Percentiles rank a stretch among this genome's conserved stretches.
Conservation (phyloP, 2,797 vertebrate species). For the Microchirus variegatus region DNA sequence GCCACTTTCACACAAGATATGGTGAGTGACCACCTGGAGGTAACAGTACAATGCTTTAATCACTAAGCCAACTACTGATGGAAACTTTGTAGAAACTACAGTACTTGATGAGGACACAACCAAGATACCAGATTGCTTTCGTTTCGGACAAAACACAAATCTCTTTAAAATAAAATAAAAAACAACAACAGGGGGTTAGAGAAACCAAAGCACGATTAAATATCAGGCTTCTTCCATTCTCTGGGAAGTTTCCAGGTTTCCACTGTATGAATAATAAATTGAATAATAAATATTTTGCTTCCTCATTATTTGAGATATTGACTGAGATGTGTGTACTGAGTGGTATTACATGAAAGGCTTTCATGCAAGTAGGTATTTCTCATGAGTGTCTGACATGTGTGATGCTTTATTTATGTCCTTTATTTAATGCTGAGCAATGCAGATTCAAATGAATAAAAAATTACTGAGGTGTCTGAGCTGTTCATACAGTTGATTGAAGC, state of each 20-base stretch:
- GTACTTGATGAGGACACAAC: too few species aligned
- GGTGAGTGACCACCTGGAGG: slow-evolving; percentile 79
- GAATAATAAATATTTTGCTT: slow-evolving; percentile 59
- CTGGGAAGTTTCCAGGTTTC: slow-evolving; percentile 43
- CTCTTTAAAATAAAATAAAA: background rate
- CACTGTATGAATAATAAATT: slow-evolving; percentile 68
- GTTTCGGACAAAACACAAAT: too few species aligned
- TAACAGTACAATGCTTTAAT: too few species aligned
- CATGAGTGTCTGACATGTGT: slow-evolving; percentile 15
- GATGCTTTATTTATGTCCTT: slow-evolving; percentile 16
- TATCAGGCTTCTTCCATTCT: slow-evolving; percentile 1
- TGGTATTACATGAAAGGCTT: slow-evolving; percentile 36
- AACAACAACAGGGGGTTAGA: slow-evolving; percentile 5
- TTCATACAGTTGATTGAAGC: slow-evolving; percentile 1
- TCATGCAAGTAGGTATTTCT: slow-evolving; percentile 56
- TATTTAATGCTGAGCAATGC: slow-evolving; percentile 40
- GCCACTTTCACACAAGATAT: slow-evolving; percentile 88
- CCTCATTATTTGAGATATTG: slow-evolving; percentile 42
- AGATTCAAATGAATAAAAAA: too few species aligned
- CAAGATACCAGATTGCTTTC: too few species aligned
- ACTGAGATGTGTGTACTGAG: slow-evolving; percentile 33
- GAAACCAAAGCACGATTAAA: slow-evolving; percentile 7
- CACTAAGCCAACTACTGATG: too few species aligned
- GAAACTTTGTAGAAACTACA: too few species aligned
- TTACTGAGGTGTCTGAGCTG: background rate